Evolutionary conservation across 2,888 invertebrate species (phyloP).

Genomic region (Lasiommata megera): DNA sequence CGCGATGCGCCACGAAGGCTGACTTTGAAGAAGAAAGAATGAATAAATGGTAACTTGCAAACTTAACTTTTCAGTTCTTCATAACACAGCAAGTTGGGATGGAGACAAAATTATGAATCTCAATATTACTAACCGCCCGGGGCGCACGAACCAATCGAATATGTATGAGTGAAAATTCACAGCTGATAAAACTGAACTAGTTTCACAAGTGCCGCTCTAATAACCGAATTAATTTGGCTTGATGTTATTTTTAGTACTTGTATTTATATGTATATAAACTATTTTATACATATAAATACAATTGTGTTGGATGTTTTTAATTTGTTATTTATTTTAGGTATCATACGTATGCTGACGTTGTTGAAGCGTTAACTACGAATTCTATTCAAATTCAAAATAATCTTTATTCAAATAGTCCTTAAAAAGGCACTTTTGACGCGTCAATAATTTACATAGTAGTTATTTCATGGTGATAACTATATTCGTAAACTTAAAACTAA

Average conservation of each 20-base stretch:
- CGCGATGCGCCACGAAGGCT: too few relatives aligned
- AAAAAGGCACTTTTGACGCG: too few relatives aligned
- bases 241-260: slow-evolving; percentile 16
- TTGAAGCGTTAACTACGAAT: too few relatives aligned
- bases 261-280: neutral
- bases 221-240: slow-evolving; percentile 43
- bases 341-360: too few relatives aligned
- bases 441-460: too few relatives aligned
- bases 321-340: neutral
- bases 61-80: slow-evolving; percentile 47
- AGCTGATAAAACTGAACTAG: slow-evolving; percentile 65
- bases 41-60: neutral
- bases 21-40: neutral
- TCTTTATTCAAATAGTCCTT: too few relatives aligned
- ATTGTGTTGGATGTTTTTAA: neutral
- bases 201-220: slow-evolving; percentile 41
- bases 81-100: slow-evolving; percentile 54
- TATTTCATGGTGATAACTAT: too few relatives aligned
- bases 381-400: too few relatives aligned
- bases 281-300: too few relatives aligned
- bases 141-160: slow-evolving; percentile 61
- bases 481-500: too few relatives aligned
- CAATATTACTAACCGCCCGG: slow-evolving; percentile 57
- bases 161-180: slow-evolving; percentile 74
- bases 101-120: slow-evolving; percentile 69